These are phyloP conservation scores for Papilio polyxenes DNA, from an alignment of 1,140 invertebrate species.

Conservation along the genomic window DNA sequence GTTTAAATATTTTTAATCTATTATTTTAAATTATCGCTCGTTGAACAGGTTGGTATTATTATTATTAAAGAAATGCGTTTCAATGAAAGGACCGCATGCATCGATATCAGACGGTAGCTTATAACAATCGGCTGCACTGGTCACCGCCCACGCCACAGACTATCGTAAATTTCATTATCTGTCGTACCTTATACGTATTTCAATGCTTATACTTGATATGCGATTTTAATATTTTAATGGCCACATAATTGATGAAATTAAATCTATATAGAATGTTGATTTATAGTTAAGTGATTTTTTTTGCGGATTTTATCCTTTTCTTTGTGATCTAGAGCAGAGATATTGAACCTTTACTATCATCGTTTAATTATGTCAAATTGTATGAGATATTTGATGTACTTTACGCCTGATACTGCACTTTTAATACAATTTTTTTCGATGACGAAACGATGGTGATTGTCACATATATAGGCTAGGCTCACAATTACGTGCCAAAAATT, in stretches of 20 bases:
- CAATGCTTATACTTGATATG: constrained; percentile 27
- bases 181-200: constrained; percentile 26
- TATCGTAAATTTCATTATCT: constrained; percentile 30
- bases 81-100: neutral
- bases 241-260: neutral
- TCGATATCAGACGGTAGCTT: constrained; percentile 13
- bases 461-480: no score
- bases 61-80: constrained; percentile 14
- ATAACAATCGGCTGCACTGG: constrained; percentile 22
- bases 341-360: no score
- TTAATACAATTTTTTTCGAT: no score
- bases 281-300: neutral
- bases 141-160: neutral
- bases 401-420: no score
- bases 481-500: no score
- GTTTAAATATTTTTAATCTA: no score
- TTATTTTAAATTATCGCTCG: no score
- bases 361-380: no score
- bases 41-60: constrained; percentile 9
- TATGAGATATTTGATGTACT: no score
- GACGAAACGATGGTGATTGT: no score
- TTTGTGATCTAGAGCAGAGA: no score
- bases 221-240: constrained; percentile 34
- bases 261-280: neutral
- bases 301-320: no score